Evolutionary conservation across 1,140 invertebrate species (phyloP), one percentile per base, ranked within the genome.

Genomic region (Zaprionus vittiger): DNA sequence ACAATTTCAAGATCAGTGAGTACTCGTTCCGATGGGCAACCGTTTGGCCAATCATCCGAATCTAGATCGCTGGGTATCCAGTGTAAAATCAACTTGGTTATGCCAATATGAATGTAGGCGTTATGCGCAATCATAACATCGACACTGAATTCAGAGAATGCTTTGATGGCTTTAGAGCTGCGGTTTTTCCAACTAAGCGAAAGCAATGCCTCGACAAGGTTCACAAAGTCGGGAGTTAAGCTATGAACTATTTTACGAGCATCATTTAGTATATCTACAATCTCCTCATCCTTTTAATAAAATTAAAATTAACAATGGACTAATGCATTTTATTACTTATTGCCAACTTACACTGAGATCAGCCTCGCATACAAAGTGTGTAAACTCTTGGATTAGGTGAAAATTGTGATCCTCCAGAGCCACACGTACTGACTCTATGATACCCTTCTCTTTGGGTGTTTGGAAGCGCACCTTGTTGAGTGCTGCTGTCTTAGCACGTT

Each of bases 71-170:
- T 68, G 75, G 94, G 93, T 80, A 94, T 93, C 92, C 95, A 96
- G 49, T 93, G 84, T 41, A 89, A 67, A 38, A 96, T 93, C 56
- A 96, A 92, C 77, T 94, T 94, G 63, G 94, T 93, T 65, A 96
- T 93, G 5, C 94, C 94, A 75, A 93, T 93, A 77, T 94, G 94
- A 56, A 94, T 93, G 91, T 96, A 94, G 83, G 94, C 94, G 77
- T 94, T 95, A 64, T 96, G 95, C 17, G 94, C 94, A 65, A 94
- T 94, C 68, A 96, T 93, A 65, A 96, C 91, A 92, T 96, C 95
- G 60, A 95, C 91, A 20, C 95, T 79, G 84, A 96, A 96, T 57
- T 93, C 93, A 77, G 95, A 94, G 81, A 95, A 96, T 47, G 93
- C 93, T 54, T 89, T 78, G 15, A 94, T 93, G 20, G 94, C 93